Percentiles rank a stretch among this genome's conserved stretches.
Conservation (phyloP, 2,797 vertebrate genomes). For the Tenualosa ilisha region DNA sequence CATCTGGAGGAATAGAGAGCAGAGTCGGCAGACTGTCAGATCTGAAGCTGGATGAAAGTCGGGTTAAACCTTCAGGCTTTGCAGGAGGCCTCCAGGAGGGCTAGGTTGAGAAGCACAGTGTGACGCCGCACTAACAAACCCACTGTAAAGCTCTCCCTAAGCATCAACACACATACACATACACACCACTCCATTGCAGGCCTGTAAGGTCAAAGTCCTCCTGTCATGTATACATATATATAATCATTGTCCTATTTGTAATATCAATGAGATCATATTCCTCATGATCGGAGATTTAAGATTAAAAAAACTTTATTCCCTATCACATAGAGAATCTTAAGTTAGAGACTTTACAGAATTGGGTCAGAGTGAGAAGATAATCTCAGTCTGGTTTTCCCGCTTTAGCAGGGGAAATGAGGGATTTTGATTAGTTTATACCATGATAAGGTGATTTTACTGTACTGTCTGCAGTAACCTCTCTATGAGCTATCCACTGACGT, state of each 20-base stretch:
- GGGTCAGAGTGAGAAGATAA: no score
- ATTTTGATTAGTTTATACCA: no score
- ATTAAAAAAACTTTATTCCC: no score
- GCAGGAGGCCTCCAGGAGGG: not conserved
- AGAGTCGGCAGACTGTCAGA: not conserved
- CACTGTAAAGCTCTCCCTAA: not conserved
- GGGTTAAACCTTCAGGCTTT: not conserved
- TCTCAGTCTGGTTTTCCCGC: no score
- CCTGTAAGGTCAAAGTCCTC: not conserved
- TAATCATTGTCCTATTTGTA: not conserved
- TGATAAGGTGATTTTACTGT: not conserved
- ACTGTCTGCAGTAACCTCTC: not conserved
- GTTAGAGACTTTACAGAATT: no score
- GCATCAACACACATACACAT: not conserved
- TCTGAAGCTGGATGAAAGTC: not conserved
- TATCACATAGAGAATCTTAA: no score
- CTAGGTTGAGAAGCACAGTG: not conserved
- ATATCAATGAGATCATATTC: not conserved
- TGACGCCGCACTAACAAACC: not conserved
- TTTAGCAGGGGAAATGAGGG: no score
- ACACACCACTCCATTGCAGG: not conserved
- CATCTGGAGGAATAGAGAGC: not conserved
- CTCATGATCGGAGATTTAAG: no score
- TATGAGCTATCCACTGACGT: not conserved
- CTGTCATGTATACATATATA: not conserved